Percentiles rank a stretch among this genome's conserved stretches.
Conservation (phyloP, 2,888 invertebrate species). For the Nowickia ferox region DNA sequence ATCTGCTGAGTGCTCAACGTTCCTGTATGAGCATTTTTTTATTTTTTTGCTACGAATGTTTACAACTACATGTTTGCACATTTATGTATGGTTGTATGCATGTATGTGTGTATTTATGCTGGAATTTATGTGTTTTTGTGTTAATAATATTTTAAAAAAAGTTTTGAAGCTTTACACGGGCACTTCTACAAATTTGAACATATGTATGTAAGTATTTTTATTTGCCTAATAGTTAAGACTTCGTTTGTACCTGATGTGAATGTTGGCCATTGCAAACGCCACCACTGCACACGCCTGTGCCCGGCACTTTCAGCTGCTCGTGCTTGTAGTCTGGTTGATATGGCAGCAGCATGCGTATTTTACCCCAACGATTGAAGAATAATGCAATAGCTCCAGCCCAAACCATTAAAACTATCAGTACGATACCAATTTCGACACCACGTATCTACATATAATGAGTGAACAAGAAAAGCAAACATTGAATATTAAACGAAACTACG, state of each 20-base stretch:
- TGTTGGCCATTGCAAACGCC: constrained; percentile 86
- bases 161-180: constrained; percentile 10
- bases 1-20: constrained; percentile 50
- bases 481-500: not conserved
- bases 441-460: constrained; percentile 86
- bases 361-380: constrained; percentile 95
- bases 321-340: constrained; percentile 96
- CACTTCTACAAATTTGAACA: not conserved
- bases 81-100: constrained; percentile 1
- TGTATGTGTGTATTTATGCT: not conserved
- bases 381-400: constrained; percentile 94
- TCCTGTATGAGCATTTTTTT: constrained; percentile 32
- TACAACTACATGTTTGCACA: not conserved
- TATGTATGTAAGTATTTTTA: not conserved
- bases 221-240: constrained; percentile 53
- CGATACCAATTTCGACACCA: constrained; percentile 95
- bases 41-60: not conserved
- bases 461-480: constrained; percentile 28
- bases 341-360: constrained; percentile 94
- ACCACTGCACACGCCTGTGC: constrained; percentile 88
- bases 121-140: not conserved
- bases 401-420: constrained; percentile 90
- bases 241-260: constrained; percentile 82
- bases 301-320: constrained; percentile 92
- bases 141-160: constrained; percentile 4